phyloP scores from a whole-genome alignment of 2,888 invertebrate genomes.

The Temnothorax rugatulus region DNA sequence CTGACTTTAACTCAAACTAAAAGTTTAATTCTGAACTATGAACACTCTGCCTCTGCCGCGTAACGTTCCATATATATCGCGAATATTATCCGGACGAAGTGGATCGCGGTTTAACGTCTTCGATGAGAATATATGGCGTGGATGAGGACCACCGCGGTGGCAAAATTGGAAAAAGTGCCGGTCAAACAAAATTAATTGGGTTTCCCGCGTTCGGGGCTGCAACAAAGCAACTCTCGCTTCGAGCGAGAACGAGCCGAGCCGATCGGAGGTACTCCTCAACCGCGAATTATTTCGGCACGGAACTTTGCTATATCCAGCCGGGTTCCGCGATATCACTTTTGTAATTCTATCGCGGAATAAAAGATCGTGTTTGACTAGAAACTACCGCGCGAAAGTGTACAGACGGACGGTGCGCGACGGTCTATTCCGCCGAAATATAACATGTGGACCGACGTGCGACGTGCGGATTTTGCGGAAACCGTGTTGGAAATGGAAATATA shows the following conservation, averaged over 20 bases:
- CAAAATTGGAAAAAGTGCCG: constrained; percentile 72
- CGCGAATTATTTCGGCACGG: constrained; percentile 51
- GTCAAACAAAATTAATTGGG: constrained; percentile 74
- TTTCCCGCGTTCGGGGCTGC: constrained; percentile 62
- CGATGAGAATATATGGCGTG: constrained; percentile 39
- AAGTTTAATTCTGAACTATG: constrained; percentile 37
- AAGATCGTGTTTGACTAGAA: constrained; percentile 60
- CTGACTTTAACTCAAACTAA: constrained; percentile 12
- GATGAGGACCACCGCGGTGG: background rate
- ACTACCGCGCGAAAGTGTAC: constrained; percentile 37
- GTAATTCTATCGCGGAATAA: constrained; percentile 56
- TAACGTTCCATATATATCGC: background rate
- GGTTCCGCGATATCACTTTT: constrained; percentile 44
- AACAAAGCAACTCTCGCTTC: constrained; percentile 64
- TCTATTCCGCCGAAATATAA: constrained; percentile 40
- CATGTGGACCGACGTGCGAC: constrained; percentile 39
- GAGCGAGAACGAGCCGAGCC: constrained; percentile 33
- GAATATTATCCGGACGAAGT: constrained; percentile 38
- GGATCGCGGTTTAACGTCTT: constrained; percentile 58
- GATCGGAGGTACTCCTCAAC: constrained; percentile 33
- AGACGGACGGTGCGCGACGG: constrained; percentile 21
- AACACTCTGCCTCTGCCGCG: background rate
- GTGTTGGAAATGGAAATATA: constrained; percentile 52
- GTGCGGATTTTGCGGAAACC: constrained; percentile 46
- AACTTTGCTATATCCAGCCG: constrained; percentile 17